These are phyloP conservation scores for Platycercus adscitus DNA, from an alignment of 2,113 vertebrate species.

Conservation along the genomic window DNA sequence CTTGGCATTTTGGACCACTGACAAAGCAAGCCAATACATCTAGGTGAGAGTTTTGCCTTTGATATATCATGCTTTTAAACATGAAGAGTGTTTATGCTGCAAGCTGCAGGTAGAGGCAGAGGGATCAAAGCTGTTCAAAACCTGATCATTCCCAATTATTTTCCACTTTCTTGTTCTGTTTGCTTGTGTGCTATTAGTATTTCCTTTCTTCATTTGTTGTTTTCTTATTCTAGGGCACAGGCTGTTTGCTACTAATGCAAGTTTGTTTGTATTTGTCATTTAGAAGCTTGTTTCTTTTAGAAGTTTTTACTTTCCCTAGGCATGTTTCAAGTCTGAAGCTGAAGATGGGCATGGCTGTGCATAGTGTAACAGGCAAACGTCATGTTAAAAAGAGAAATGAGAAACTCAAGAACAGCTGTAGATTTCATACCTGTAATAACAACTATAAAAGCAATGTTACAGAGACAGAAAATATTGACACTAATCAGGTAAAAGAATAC, in stretches of 20 bases:
- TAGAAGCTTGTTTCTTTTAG: neutral
- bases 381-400: neutral
- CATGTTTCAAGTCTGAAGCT: neutral
- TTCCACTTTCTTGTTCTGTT: neutral
- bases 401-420: neutral
- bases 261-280: neutral
- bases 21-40: neutral
- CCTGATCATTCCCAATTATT: neutral
- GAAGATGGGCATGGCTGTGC: neutral
- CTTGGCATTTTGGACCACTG: neutral
- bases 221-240: neutral
- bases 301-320: neutral
- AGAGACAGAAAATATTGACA: neutral
- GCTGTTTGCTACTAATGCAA: neutral
- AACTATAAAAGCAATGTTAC: neutral
- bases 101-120: conserved; percentile 11
- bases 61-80: conserved; percentile 17
- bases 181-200: neutral
- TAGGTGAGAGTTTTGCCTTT: conserved; percentile 19
- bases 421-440: neutral
- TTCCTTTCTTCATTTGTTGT: neutral
- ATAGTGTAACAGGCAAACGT: neutral
- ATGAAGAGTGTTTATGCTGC: neutral
- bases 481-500: neutral
- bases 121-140: conserved; percentile 36